Conservation (phyloP, 2,113 vertebrate species). For the Phylloscopus trochilus region DNA sequence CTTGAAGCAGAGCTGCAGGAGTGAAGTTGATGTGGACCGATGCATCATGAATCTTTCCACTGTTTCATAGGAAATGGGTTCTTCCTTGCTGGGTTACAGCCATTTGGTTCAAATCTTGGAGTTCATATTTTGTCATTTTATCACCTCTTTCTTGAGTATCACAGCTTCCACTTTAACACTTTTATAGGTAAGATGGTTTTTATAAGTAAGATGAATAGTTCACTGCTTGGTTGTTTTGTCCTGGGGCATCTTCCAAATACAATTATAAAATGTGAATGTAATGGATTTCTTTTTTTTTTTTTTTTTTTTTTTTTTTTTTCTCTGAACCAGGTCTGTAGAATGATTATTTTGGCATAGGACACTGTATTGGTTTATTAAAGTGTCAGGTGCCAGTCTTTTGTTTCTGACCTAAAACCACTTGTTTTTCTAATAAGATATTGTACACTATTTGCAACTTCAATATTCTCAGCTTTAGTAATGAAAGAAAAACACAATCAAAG, state of each 20-base stretch:
- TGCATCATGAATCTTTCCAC: not conserved
- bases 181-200: conserved; percentile 25
- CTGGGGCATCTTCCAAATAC: conserved; percentile 41
- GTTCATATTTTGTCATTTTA: not conserved
- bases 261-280: conserved; percentile 42
- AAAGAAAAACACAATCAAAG: conserved; percentile 24
- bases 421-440: conserved; percentile 46
- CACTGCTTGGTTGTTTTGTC: conserved; percentile 8
- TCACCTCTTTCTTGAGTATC: not conserved
- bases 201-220: conserved; percentile 25
- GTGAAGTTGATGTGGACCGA: not conserved
- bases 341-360: not conserved
- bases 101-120: conserved; percentile 7
- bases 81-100: not conserved
- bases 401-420: conserved; percentile 2
- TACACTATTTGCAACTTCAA: conserved; percentile 1
- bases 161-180: conserved; percentile 11
- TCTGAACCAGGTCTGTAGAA: not conserved
- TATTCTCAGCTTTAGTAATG: conserved; percentile 19
- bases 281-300: not conserved
- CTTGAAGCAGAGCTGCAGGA: not conserved
- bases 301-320: not conserved
- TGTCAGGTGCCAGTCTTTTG: not conserved
- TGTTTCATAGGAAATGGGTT: not conserved
- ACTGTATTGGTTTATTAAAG: not conserved